These are phyloP conservation scores for Thamnaconus septentrionalis DNA, from an alignment of 2,113 vertebrate species.

Conservation along the genomic window DNA sequence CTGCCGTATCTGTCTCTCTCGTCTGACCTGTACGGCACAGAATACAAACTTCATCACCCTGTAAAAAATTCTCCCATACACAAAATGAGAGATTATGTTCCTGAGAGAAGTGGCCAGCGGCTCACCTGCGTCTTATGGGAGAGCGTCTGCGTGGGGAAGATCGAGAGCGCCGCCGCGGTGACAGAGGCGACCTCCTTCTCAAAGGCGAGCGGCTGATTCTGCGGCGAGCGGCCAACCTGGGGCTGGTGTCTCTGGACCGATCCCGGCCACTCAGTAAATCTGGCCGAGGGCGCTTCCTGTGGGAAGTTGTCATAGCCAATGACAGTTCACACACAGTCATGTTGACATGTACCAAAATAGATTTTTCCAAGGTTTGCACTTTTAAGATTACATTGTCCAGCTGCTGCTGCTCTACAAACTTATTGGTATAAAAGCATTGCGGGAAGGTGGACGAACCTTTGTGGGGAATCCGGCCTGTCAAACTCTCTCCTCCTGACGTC, in stretches of 20 bases:
- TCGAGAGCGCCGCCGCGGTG: slow-evolving; percentile 82
- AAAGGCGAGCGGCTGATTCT: slow-evolving; percentile 75
- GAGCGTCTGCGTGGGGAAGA: slow-evolving; percentile 86
- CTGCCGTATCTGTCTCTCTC: slow-evolving; percentile 83
- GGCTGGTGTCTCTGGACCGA: slow-evolving; percentile 80
- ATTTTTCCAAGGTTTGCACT: too few relatives aligned
- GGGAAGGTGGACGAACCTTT: slow-evolving; percentile 76
- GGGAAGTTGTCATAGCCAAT: slow-evolving; percentile 40
- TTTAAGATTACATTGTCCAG: too few relatives aligned
- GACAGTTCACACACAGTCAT: too few relatives aligned
- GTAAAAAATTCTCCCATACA: not conserved
- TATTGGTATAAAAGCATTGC: too few relatives aligned
- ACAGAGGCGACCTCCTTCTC: slow-evolving; percentile 72
- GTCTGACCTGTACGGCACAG: slow-evolving; percentile 50
- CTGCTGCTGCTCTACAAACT: too few relatives aligned
- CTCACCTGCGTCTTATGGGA: slow-evolving; percentile 85
- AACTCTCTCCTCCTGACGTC: slow-evolving; percentile 87
- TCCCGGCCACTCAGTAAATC: slow-evolving; percentile 54
- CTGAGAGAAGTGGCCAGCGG: too few relatives aligned
- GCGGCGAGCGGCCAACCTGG: slow-evolving; percentile 75
- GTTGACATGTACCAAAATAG: too few relatives aligned
- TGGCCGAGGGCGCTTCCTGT: slow-evolving; percentile 77
- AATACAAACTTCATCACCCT: not conserved
- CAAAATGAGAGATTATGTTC: not conserved
- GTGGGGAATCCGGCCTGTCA: slow-evolving; percentile 86